Base-by-base conservation (phyloP, 2,888 invertebrate genomes). In the Andrena haemorrhoa region DNA sequence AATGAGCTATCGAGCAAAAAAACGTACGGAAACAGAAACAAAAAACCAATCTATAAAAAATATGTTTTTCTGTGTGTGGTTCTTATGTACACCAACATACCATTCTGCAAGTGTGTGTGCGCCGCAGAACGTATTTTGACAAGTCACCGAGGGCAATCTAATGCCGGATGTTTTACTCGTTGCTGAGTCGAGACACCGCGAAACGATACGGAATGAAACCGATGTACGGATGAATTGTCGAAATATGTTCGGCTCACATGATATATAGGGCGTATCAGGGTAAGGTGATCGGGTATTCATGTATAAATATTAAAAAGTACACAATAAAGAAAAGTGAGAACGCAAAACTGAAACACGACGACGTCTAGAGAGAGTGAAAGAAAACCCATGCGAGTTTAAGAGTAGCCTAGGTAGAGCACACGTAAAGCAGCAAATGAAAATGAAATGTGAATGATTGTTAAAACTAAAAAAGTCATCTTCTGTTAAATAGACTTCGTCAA, bases 1-100 rank as follows among this genome's bases (percentile, higher is more conserved):
- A 89, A 87, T 87, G 84, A 88, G 75, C 88, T 87, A 86, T 90
- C 84, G 79, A 82, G 83, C 82, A 83, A 88, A 86, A 89, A 84
- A 87, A 92, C 89, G 83, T 88, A 84, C 88, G 89, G 89, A 87
- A 91, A 88, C 90, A 89, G 84, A 91, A 88, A 91, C 84, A 91
- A 92, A 90, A 91, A 91, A 90, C 87, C 89, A 93, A 91, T 92
- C 86, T 90, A 90, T 80, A 92, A 89, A 89, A 90, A 90, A 89
- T 79, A 90, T 88, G 91, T 92, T 91, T 93, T 93, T 93, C 92
- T 94, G 93, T 94, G 95, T 95, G 94, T 94, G 92, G 94, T 94
- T 94, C 94, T 95, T 94, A 95, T 94, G 95, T 95, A 96, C 96
- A 96, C 96, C 96, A 96, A 96, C 96, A 96, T 96, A 96, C 96